Conservation (phyloP, 2,113 vertebrate genomes). For the Ameiurus melas region DNA sequence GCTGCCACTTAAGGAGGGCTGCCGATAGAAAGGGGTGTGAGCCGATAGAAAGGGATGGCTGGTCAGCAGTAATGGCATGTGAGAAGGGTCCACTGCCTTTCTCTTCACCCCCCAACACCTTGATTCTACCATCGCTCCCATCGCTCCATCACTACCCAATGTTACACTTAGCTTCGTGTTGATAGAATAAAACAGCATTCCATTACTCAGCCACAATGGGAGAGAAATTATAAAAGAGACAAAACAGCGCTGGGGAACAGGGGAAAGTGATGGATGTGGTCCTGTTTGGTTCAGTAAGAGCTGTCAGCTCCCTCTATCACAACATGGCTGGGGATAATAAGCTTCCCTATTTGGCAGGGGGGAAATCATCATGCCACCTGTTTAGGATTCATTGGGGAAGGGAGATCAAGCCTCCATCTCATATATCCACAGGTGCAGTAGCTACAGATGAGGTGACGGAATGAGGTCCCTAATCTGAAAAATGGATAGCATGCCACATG, state of each 20-base stretch:
- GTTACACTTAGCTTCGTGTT: conserved; percentile 39
- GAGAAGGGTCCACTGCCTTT: conserved; percentile 55
- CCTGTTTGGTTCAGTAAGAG: conserved; percentile 43
- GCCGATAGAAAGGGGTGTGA: conserved; percentile 56
- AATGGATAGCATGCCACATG: conserved; percentile 31
- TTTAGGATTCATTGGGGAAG: conserved; percentile 47
- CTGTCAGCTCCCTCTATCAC: conserved; percentile 30
- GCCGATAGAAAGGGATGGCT: conserved; percentile 58
- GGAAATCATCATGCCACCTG: conserved; percentile 35
- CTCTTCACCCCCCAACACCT: background rate
- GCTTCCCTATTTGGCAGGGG: conserved; percentile 28
- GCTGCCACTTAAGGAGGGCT: conserved; percentile 62
- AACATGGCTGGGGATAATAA: conserved; percentile 36
- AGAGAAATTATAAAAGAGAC: conserved; percentile 32
- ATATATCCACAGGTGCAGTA: conserved; percentile 41
- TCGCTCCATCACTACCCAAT: conserved; percentile 34
- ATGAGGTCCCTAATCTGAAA: conserved; percentile 40
- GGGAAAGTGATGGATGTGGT: conserved; percentile 49
- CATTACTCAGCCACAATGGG: conserved; percentile 33
- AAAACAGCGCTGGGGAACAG: conserved; percentile 5
- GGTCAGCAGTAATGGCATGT: conserved; percentile 73
- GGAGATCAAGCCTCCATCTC: conserved; percentile 40
- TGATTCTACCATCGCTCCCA: background rate
- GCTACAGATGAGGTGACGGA: conserved; percentile 44
- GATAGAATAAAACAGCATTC: conserved; percentile 55